A percentile compares a stretch with the other conserved stretches of the same genome.
phyloP scores from a whole-genome alignment of 2,888 invertebrate species.

The Serrognathus titanus region DNA sequence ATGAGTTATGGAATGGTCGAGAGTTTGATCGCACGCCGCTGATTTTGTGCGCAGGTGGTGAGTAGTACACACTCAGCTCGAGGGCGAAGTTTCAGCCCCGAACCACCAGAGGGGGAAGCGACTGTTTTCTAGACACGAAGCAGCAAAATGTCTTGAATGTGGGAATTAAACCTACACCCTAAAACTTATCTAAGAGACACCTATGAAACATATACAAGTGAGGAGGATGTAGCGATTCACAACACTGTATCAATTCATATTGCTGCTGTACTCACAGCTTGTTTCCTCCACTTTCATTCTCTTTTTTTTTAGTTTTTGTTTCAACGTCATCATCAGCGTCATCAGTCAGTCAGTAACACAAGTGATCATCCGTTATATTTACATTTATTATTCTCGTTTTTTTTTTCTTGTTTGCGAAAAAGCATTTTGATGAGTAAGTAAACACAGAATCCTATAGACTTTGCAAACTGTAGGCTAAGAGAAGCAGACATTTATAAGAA shows the following conservation, averaged over 20 bases:
- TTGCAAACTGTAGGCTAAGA: slow-evolving; percentile 42
- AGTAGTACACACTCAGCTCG: not conserved
- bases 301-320: not conserved
- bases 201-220: slow-evolving; percentile 32
- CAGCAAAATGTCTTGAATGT: slow-evolving; percentile 43
- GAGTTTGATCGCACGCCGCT: not conserved
- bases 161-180: slow-evolving; percentile 36
- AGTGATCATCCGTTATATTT: slow-evolving; percentile 32
- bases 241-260: slow-evolving; percentile 50
- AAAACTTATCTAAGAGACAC: slow-evolving; percentile 32
- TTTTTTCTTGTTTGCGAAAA: slow-evolving; percentile 33
- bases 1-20: not conserved
- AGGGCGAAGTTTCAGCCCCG: not conserved
- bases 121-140: slow-evolving; percentile 42
- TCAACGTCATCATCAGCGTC: too few species aligned
- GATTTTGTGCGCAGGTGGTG: not conserved
- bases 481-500: slow-evolving; percentile 46
- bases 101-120: slow-evolving; percentile 31
- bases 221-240: slow-evolving; percentile 36
- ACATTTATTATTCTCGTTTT: slow-evolving; percentile 32
- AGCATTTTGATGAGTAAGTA: slow-evolving; percentile 29
- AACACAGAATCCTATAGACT: slow-evolving; percentile 37
- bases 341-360: slow-evolving; percentile 34
- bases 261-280: slow-evolving; percentile 39
- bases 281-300: slow-evolving; percentile 18